phyloP scores from a whole-genome alignment of 92 coral and sea anemone species.

The Phenganax marumi region DNA sequence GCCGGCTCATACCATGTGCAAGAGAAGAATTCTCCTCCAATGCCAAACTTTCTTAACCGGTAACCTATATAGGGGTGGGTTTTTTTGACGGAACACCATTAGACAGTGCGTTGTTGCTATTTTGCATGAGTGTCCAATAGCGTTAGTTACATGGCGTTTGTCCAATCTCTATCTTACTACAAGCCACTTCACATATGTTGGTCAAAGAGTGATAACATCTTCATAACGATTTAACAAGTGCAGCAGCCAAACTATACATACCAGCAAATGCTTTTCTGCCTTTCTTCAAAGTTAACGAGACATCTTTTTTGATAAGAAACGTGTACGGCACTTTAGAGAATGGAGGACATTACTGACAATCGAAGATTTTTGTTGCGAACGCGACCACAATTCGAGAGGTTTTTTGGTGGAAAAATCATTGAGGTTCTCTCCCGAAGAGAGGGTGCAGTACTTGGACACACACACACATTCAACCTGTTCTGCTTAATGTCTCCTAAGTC shows the following conservation, averaged over 20 bases:
- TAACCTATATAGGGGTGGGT: too few species aligned
- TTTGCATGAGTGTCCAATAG: neutral
- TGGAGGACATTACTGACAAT: too few species aligned
- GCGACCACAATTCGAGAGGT: too few species aligned
- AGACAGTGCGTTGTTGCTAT: too few species aligned
- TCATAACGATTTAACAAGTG: conserved; percentile 1
- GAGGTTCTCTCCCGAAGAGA: too few species aligned
- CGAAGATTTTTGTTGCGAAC: too few species aligned
- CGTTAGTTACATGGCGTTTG: neutral
- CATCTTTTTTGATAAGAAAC: conserved; percentile 10
- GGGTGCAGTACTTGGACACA: neutral
- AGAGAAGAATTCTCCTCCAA: neutral
- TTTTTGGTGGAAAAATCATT: too few species aligned
- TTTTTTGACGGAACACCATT: too few species aligned
- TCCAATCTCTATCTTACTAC: neutral
- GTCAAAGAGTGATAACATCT: conserved; percentile 3
- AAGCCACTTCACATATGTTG: neutral
- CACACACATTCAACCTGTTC: neutral
- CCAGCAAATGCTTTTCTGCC: neutral
- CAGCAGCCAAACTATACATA: neutral
- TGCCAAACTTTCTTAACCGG: too few species aligned
- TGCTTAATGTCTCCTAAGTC: conserved; percentile 7
- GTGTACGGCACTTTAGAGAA: neutral
- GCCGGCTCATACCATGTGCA: neutral
- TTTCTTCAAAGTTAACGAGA: neutral